Conservation (phyloP, 2,888 invertebrate genomes). For the Lucinisca nassula region DNA sequence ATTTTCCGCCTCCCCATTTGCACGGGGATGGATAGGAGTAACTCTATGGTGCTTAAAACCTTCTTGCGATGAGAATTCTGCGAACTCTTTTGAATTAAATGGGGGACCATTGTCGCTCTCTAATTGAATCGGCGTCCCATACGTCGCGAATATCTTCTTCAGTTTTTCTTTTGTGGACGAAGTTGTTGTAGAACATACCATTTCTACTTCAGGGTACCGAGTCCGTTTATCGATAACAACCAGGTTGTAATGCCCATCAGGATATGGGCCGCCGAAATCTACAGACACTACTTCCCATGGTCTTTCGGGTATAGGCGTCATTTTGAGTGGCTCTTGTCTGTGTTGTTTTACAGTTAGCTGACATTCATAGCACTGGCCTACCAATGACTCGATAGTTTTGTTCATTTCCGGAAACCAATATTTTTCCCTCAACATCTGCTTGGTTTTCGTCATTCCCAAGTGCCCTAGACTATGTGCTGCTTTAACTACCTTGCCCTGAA, state of each 20-base stretch:
- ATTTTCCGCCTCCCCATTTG: too few species aligned
- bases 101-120: slow-evolving; percentile 56
- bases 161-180: slow-evolving; percentile 21
- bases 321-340: too few species aligned
- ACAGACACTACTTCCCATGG: too few species aligned
- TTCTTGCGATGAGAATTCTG: slow-evolving; percentile 36
- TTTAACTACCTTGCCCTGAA: too few species aligned
- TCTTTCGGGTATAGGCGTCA: too few species aligned
- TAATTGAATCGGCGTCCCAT: slow-evolving; percentile 15
- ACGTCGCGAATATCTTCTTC: slow-evolving; percentile 43
- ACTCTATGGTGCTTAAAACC: slow-evolving; percentile 53
- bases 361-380: too few species aligned
- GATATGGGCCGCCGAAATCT: neutral
- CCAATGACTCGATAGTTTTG: neutral
- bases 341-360: too few species aligned
- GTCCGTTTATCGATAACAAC: slow-evolving; percentile 27
- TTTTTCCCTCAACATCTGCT: too few species aligned
- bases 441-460: too few species aligned
- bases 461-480: too few species aligned
- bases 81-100: slow-evolving; percentile 49
- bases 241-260: neutral
- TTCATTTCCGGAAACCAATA: too few species aligned
- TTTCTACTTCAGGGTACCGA: slow-evolving; percentile 50
- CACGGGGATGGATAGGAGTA: too few species aligned
- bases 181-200: slow-evolving; percentile 27